Conservation (phyloP, 2,888 invertebrate genomes). For the Syritta pipiens region DNA sequence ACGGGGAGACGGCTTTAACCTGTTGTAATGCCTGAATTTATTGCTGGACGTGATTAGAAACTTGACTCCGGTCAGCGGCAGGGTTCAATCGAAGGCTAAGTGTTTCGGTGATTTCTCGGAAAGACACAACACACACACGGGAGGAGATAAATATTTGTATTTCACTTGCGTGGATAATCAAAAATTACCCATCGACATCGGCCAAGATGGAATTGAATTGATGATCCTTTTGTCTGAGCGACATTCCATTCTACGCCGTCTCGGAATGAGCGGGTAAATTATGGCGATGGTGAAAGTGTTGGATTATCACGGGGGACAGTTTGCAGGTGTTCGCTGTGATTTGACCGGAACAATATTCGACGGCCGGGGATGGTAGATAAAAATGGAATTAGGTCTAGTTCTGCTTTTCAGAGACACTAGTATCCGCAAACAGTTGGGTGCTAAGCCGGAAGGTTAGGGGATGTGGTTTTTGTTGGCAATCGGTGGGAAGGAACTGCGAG, state of each 20-base stretch:
- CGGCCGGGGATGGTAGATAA: constrained; percentile 7
- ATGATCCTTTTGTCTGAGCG: constrained; percentile 24
- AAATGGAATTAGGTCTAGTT: constrained; percentile 7
- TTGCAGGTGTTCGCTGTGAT: constrained; percentile 23
- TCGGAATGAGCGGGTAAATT: not conserved
- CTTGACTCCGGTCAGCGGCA: constrained; percentile 45
- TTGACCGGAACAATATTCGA: constrained; percentile 16
- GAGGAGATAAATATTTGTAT: constrained; percentile 50
- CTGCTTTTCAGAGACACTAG: not conserved
- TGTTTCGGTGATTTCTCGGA: constrained; percentile 41
- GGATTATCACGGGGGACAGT: not conserved
- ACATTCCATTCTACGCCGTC: no score
- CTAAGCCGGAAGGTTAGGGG: constrained; percentile 12
- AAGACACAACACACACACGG: constrained; percentile 6
- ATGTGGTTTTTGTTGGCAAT: no score
- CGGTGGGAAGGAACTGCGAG: no score
- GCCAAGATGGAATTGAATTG: no score
- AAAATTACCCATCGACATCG: constrained; percentile 25
- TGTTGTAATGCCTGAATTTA: constrained; percentile 61
- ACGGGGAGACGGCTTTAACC: constrained; percentile 12
- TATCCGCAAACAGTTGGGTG: constrained; percentile 16
- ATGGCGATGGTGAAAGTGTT: constrained; percentile 7
- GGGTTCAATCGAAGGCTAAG: constrained; percentile 47
- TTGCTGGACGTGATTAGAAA: constrained; percentile 66
- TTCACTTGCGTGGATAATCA: constrained; percentile 56